Evolutionary conservation across 2,888 invertebrate genomes (phyloP), one percentile per base, ranked within the genome.

Genomic region (Ormyrus thymus): DNA sequence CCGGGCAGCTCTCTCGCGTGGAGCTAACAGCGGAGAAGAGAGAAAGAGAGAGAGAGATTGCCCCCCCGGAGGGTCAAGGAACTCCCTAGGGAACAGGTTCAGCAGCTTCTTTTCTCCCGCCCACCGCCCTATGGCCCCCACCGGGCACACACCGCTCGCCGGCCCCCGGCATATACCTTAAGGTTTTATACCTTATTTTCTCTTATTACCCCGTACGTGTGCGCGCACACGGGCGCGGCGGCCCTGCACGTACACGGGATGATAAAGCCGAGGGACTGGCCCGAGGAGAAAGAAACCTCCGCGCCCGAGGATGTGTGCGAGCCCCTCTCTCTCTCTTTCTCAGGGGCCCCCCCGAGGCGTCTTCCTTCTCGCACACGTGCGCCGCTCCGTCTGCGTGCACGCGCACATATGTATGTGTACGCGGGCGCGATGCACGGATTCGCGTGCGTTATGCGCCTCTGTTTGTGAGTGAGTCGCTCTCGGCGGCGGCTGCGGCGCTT

Each of bases 41-140:
- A 73, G 74, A 51, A 43, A 15, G 59, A 55, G 71, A 71, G 75
- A 75, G 75, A 64, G 55, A 71, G 79, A 79, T 71, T 71, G 75
- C 75, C 77, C 82, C 82, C 86, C 86, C 85, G 86, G 87, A 88
- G 89, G 89, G 89, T 90, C 89, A 89, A 90, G 89, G 89, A 89
- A 89, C 89, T 89, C 89, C 89, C 89, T 88, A 88, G 89, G 89
- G 89, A 90, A 90, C 89, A 90, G 89, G 89, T 90, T 90, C 89
- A 89, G 87, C 89, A 87, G 88, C 87, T 86, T 85, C 86, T 83
- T 79, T 82, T 81, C 84, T 83, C 83, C 84, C 83, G 82, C 84
- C 87, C 65, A 66, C 78, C 78, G 78, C 73, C 81, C 78, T 75
- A 68, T 62, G 72, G 74, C 66, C 74, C 66, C 82, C 81, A 64